Evolutionary conservation across 2,797 vertebrate genomes (phyloP), one percentile per base, ranked within the genome.

Genomic region (Microchirus variegatus): DNA sequence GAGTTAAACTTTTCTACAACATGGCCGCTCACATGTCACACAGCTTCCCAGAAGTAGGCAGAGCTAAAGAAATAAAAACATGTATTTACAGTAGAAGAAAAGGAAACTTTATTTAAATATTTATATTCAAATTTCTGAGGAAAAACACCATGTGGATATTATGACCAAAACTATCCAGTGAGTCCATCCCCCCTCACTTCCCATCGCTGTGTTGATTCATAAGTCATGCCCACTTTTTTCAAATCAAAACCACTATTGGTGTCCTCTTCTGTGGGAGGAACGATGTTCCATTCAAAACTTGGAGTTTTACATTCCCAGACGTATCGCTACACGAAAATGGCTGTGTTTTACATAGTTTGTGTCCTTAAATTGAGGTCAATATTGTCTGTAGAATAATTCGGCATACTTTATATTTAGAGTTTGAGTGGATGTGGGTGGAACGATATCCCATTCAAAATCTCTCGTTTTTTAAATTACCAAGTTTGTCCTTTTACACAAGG

Each of bases 21-120:
- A 91, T 91, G 90, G 90, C 90, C 81, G 90, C 88, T 88, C 75
- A 81, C 73, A 82, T 88, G 85, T 90, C 87, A 85, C 75, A 17
- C 67, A 75, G 73, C 53, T 81, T 54, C 64, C 47, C 63, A 44
- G 68, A 78, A 81, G 82, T 58, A 64, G 67, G 69, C 78, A 63
- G 52, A 66, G 65, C 42, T 65, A 10, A 60, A n/a, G n/a, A n/a
- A 43, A 51, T 16, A 6, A 31, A 50, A 9, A 36, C 11, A 31
- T 17, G 3, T n/a, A n/a, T n/a, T n/a, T 31, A 31, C 2, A 40
- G 17, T 14, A 9, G 10, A 4, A 40, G n/a, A 19, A 40, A 12
- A 18, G 47, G 16, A n/a, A 67, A 72, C n/a, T 49, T 0, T 36
- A 26, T 50, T 8, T 16, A 5, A 42, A 56, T 11, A 10, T 22